These are phyloP conservation scores for Pararge aegeria DNA, from an alignment of 1,140 invertebrate species.

Conservation along the genomic window DNA sequence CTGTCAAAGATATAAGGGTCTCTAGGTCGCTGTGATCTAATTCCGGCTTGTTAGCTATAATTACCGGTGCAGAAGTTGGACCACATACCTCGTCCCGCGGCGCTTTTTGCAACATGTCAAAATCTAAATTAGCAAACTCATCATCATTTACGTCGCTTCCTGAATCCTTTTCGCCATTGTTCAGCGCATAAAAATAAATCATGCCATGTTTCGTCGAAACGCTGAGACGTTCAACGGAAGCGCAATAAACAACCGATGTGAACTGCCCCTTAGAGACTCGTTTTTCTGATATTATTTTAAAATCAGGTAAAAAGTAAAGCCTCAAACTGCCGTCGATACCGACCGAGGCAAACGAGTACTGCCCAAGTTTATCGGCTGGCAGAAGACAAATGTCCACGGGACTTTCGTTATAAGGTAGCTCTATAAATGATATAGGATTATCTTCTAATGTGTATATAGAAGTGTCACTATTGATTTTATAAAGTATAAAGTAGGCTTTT, in stretches of 20 bases:
- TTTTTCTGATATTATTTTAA: conserved; percentile 83
- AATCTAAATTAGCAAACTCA: conserved; percentile 72
- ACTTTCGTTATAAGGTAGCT: conserved; percentile 82
- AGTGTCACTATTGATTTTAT: conserved; percentile 64
- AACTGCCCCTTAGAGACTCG: conserved; percentile 85
- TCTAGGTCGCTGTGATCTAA: conserved; percentile 62
- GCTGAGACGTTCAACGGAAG: conserved; percentile 91
- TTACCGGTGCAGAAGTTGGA: conserved; percentile 65
- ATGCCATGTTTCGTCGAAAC: conserved; percentile 88
- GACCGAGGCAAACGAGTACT: conserved; percentile 71
- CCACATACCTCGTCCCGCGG: conserved; percentile 73
- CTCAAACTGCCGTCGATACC: conserved; percentile 86
- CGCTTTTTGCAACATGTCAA: conserved; percentile 61
- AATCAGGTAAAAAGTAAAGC: conserved; percentile 83
- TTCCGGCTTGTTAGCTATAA: conserved; percentile 68
- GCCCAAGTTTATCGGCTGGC: conserved; percentile 75
- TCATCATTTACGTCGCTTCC: conserved; percentile 85
- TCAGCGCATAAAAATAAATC: conserved; percentile 90
- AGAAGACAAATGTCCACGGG: conserved; percentile 85
- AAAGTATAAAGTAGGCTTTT: conserved; percentile 65
- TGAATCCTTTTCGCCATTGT: conserved; percentile 84
- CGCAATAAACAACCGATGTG: conserved; percentile 88
- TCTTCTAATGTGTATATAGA: conserved; percentile 75
- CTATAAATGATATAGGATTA: conserved; percentile 82
- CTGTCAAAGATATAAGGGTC: conserved; percentile 61